phyloP scores from a whole-genome alignment of 2,888 invertebrate species.

The Empis livida region DNA sequence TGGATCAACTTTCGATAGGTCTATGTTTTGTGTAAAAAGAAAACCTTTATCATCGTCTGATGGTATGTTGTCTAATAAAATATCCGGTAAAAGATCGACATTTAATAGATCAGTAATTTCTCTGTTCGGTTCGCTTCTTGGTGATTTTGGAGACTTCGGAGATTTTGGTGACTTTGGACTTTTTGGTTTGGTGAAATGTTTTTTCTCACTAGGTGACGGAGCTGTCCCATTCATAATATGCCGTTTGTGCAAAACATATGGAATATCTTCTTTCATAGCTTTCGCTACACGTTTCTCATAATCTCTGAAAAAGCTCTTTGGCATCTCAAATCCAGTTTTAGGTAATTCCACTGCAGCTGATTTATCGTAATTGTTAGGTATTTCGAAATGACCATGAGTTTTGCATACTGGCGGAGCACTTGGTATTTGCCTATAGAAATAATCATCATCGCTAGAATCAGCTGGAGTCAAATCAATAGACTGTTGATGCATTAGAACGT shows the following conservation, averaged over 20 bases:
- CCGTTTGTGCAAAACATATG: conserved; percentile 71
- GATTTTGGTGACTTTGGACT: conserved; percentile 52
- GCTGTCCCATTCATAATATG: conserved; percentile 79
- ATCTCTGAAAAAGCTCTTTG: conserved; percentile 59
- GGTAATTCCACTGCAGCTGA: conserved; percentile 40
- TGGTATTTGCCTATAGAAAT: conserved; percentile 60
- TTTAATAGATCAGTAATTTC: conserved; percentile 10
- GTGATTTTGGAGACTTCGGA: conserved; percentile 48
- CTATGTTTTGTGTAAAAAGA: conserved; percentile 61
- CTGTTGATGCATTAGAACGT: conserved; percentile 73
- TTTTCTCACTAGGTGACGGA: conserved; percentile 39
- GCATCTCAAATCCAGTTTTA: conserved; percentile 55
- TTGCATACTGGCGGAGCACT: conserved; percentile 60
- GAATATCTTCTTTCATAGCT: conserved; percentile 54
- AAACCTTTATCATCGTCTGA: conserved; percentile 45
- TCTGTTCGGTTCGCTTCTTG: conserved; percentile 36
- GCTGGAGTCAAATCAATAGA: conserved; percentile 75
- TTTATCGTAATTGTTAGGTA: conserved; percentile 40
- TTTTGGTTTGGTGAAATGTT: conserved; percentile 42
- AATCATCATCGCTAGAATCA: conserved; percentile 74
- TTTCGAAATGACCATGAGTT: conserved; percentile 56
- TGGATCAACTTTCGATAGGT: conserved; percentile 59
- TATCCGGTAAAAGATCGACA: conserved; percentile 40
- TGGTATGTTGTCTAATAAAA: conserved; percentile 36
- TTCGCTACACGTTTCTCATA: conserved; percentile 43